Evolutionary conservation across 2,113 vertebrate genomes (phyloP), one percentile per base, ranked within the genome.

Genomic region (Xenopus tropicalis): DNA sequence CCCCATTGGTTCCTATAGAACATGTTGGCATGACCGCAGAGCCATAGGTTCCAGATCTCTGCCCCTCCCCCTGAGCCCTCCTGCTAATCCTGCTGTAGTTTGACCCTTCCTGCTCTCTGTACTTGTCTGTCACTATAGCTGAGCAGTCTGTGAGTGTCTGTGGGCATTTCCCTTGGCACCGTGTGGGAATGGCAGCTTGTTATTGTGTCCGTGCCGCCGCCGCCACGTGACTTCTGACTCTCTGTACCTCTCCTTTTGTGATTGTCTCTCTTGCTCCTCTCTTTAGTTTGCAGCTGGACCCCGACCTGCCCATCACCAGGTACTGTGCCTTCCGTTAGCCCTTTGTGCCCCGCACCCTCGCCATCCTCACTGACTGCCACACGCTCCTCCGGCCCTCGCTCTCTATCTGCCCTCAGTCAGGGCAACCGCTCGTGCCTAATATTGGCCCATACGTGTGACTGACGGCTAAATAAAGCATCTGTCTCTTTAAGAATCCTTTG

Each of bases 281-380:
- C 86, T 86, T 88, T 94, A 99, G 96, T 99, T 98, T 93, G 94
- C 96, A 84, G 92, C 96, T 86, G 97, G 96, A 90, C 96, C 97
- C 89, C 94, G 96, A 91, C 95, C 94, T 86, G 91, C 96, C 89
- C 97, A 98, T 91, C 96, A 98, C 88, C 96, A 98, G 97, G 97
- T 99, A 98, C 91, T 84, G 90, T 94, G 66, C 43, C 24, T 11
- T 24, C 64, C 51, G 64, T 51, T 46, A 20, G 25, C 65, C 86
- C 86, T 86, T 85, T 21, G 14, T 14, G 7, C 58, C 16, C 61
- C 12, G 21, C 22, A 37, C 29, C 29, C 29, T 63, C 52, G 2
- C 1, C 9, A 1, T 14, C 52, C n/a, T 17, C 52, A 54, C 19
- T n/a, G 14, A 54, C 8, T n/a, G n/a, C 8, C 52, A 17, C 19